phyloP scores from a whole-genome alignment of 2,113 vertebrate species.

The Coptodon rendalli region DNA sequence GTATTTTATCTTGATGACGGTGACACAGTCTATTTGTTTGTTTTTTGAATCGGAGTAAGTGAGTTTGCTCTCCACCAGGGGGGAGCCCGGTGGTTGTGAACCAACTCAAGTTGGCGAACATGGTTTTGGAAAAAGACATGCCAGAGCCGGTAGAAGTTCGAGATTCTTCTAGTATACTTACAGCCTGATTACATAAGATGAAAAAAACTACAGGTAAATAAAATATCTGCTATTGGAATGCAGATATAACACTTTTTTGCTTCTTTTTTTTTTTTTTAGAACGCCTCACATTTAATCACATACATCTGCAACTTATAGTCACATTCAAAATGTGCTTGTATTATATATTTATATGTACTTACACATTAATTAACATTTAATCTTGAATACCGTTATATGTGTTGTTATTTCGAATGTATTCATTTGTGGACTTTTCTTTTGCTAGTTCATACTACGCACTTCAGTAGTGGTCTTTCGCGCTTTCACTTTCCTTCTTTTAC shows the following conservation, averaged over 20 bases:
- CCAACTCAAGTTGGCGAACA: background rate
- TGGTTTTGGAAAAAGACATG: background rate
- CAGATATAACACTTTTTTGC: background rate
- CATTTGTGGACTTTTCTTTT: background rate
- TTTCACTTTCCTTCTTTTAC: background rate
- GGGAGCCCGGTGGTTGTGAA: background rate
- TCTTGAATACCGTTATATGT: background rate
- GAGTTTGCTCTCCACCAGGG: background rate
- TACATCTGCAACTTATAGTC: background rate
- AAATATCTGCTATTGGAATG: background rate
- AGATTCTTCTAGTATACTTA: background rate
- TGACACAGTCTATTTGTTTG: background rate
- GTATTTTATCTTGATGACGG: background rate
- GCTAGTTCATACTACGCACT: background rate
- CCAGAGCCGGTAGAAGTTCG: background rate
- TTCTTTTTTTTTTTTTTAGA: background rate
- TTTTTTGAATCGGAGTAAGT: background rate
- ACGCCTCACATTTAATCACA: background rate
- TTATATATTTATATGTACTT: background rate
- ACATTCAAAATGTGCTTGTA: background rate
- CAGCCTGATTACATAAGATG: background rate
- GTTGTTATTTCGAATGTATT: background rate
- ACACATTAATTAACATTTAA: background rate
- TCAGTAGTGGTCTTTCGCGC: background rate
- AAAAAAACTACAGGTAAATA: background rate